Conservation (phyloP, 2,797 vertebrate genomes). For the Mus spretus region DNA sequence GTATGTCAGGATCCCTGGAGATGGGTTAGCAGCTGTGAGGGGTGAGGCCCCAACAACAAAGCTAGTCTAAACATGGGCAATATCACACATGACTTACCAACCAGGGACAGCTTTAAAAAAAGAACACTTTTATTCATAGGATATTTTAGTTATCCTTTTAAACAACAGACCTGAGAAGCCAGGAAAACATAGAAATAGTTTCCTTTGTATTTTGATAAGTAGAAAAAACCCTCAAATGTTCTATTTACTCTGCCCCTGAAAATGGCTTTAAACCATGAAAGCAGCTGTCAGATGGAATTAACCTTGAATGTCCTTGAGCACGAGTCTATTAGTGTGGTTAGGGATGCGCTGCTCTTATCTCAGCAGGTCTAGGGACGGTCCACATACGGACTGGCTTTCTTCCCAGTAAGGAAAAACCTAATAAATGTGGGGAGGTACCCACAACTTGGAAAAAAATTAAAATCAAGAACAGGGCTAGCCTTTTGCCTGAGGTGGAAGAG, state of each 20-base stretch:
- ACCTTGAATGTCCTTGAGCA: neutral
- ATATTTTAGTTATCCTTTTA: conserved; percentile 53
- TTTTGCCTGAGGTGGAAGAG: conserved; percentile 1
- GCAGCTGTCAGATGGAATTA: neutral
- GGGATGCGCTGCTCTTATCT: neutral
- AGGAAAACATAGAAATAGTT: conserved; percentile 58
- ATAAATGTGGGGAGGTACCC: conserved; percentile 35
- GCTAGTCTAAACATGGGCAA: conserved; percentile 18
- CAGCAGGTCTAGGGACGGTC: neutral
- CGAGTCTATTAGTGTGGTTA: conserved; percentile 8
- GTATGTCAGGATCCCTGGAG: neutral
- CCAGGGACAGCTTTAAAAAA: conserved; percentile 40
- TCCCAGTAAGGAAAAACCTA: conserved; percentile 57
- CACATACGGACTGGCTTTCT: neutral
- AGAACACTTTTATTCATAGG: conserved; percentile 28
- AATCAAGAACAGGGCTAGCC: conserved; percentile 1
- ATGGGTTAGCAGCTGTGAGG: neutral
- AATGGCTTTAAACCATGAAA: conserved; percentile 61
- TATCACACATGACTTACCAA: neutral
- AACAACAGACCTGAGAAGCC: conserved; percentile 37
- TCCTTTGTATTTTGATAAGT: conserved; percentile 56
- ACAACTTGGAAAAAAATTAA: conserved; percentile 35
- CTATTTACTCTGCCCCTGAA: conserved; percentile 43
- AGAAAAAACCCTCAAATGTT: conserved; percentile 42
- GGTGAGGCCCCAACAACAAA: neutral